Evolutionary conservation across 2,797 vertebrate genomes (phyloP), one percentile per base, ranked within the genome.

Genomic region (Myotis pilosus): DNA sequence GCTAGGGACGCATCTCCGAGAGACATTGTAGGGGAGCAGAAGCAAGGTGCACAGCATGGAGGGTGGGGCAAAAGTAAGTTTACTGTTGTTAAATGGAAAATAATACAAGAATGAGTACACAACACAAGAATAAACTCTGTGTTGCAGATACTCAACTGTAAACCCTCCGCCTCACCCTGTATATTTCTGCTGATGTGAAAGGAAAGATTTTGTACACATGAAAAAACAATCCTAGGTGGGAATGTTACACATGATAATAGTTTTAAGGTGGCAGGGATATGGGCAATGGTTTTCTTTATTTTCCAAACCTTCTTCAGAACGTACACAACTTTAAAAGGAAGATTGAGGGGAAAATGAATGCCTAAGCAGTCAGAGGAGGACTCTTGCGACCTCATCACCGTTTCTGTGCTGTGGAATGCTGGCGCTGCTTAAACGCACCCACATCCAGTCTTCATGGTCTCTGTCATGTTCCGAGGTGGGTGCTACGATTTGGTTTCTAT

Each of bases 231-330:
- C 49, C 30, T 53, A 80, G 13, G 17, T 5, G 23, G 47, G 55
- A 78, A 69, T 72, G 57, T 91, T 76, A 51, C 20, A 93, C 86
- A 75, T 30, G 36, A n/a, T 64, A 41, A 30, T 55, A 74, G 11
- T 83, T 87, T 87, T 87, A 75, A 80, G 60, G 25, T 68, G 53
- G 28, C 71, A 83, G 41, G 60, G 9, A 72, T 75, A 19, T 88
- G 19, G 20, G 16, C 44, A 55, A 76, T 69, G 44, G 75, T 85
- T 92, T 93, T 76, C 47, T 66, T 78, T 81, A 89, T 81, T 95
- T 96, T 57, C 15, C 23, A 51, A 91, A 83, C 30, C 78, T 72
- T 79, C 13, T 91, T 92, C 44, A 57, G 25, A 57, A 17, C 28
- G 51, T 90, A 80, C 47, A 6, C 87, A 75, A 69, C 28, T 84